These are phyloP conservation scores for Pocota personata DNA, from an alignment of 2,888 invertebrate species.

Conservation along the genomic window DNA sequence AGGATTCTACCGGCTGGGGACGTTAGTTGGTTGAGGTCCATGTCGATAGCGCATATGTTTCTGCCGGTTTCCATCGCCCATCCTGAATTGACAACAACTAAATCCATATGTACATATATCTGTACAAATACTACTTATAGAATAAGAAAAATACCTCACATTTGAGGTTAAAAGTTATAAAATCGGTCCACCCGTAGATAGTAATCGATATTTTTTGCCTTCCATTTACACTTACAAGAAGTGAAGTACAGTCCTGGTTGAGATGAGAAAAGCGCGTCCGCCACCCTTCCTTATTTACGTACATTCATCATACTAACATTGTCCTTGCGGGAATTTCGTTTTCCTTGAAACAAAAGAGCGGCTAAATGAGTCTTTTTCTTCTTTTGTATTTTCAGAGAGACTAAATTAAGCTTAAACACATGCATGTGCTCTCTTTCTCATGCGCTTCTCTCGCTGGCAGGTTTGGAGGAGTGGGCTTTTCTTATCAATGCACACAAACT, in stretches of 20 bases:
- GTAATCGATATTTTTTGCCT: constrained; percentile 61
- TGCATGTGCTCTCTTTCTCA: constrained; percentile 46
- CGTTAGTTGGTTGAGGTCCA: too few species aligned
- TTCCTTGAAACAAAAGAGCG: constrained; percentile 68
- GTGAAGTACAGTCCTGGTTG: constrained; percentile 68
- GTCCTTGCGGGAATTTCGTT: constrained; percentile 69
- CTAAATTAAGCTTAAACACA: constrained; percentile 39
- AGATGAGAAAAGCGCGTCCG: constrained; percentile 57
- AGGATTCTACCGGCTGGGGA: too few species aligned
- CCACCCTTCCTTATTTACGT: constrained; percentile 52
- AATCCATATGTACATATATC: too few species aligned
- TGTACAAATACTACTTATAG: too few species aligned
- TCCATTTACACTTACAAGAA: constrained; percentile 58
- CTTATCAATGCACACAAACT: constrained; percentile 68
- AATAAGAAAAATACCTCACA: neutral
- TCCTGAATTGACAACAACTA: too few species aligned
- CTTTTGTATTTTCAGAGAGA: constrained; percentile 11
- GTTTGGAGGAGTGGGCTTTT: neutral
- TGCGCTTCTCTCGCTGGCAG: neutral
- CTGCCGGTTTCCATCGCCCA: too few species aligned
- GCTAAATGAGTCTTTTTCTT: constrained; percentile 32
- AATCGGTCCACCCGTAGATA: constrained; percentile 48
- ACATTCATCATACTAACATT: constrained; percentile 65
- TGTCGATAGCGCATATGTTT: too few species aligned
- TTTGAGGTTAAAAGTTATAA: constrained; percentile 7